Base-by-base conservation (phyloP, 1,140 invertebrate genomes). In the Aphaenogaster rudis region DNA sequence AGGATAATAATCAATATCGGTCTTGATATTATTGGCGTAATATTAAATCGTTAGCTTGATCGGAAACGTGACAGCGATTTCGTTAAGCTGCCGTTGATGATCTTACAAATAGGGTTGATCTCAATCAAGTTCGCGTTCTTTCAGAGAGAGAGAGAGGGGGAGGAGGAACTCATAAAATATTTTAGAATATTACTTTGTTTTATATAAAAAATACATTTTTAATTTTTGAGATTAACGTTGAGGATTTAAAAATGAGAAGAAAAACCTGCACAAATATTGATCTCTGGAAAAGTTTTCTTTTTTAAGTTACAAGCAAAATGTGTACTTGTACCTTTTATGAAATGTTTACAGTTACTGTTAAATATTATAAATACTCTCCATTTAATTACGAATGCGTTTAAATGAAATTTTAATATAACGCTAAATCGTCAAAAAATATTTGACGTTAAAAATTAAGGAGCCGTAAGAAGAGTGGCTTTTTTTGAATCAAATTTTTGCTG, bases 11-110 rank as follows among this genome's bases (percentile, higher is more conserved):
- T 88, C 85, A 90, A 88, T 69, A 71, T 80, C 78, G 64, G 80
- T 69, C 80, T 88, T 74, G 76, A 48, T 86, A 67, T 28, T 17
- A 15, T 59, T 48, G 11, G 63, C 17, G 63, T 90, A 69, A 52
- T 82, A 91, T 91, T 91, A 91, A 91, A 88, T 91, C 81, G 77
- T 91, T 88, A 89, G 74, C 79, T 72, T 57, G 67, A 42, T 91
- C 86, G 84, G 80, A 91, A 91, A 91, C 88, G 82, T 78, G 81
- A 88, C 57, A 76, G 86, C 61, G 91, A 91, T 91, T 91, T 91
- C 39, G 90, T 91, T 87, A 87, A 91, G 74, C 72, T 61, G 66
- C 57, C 45, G 59, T 57, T 63, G 66, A 91, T 79, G 57, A 88
- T 86, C 36, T 61, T 71, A 39, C 64, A 71, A 45, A 79, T 48